Percentiles rank a stretch among this genome's conserved stretches.
phyloP scores from a whole-genome alignment of 2,888 invertebrate species.

The Emmelina monodactyla region DNA sequence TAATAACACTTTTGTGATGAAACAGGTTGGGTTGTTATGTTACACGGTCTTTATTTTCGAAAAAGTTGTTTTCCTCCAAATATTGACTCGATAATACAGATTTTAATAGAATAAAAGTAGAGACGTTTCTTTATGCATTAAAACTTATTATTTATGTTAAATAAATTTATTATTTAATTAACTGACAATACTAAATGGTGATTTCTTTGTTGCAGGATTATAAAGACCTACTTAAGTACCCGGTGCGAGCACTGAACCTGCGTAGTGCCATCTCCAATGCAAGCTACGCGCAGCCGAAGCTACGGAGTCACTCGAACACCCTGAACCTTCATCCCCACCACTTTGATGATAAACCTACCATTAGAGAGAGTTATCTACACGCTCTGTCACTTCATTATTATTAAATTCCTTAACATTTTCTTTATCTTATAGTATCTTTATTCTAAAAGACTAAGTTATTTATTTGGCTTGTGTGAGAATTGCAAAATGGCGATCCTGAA shows the following conservation, averaged over 20 bases:
- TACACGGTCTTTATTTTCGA: too few relatives aligned
- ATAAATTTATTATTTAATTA: too few relatives aligned
- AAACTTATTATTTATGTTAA: too few relatives aligned
- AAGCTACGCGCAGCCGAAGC: constrained; percentile 30
- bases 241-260: constrained; percentile 30
- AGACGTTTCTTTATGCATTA: too few relatives aligned
- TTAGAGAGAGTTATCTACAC: constrained; percentile 54
- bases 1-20: too few relatives aligned
- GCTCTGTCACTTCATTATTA: constrained; percentile 65
- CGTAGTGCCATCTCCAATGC: constrained; percentile 36
- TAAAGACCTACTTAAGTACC: constrained; percentile 15
- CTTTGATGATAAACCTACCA: constrained; percentile 54
- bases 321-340: constrained; percentile 34
- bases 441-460: constrained; percentile 15
- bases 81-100: too few relatives aligned
- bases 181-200: background rate
- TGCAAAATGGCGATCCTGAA: constrained; percentile 68
- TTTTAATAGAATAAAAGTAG: too few relatives aligned
- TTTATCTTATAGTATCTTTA: constrained; percentile 47
- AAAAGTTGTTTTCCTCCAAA: too few relatives aligned
- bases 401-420: constrained; percentile 61
- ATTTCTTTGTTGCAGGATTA: constrained; percentile 48
- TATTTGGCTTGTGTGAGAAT: constrained; percentile 20
- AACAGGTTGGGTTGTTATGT: too few relatives aligned
- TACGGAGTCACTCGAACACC: constrained; percentile 23